Base-by-base conservation (phyloP, 2,888 invertebrate species). In the Macrophya annulata region DNA sequence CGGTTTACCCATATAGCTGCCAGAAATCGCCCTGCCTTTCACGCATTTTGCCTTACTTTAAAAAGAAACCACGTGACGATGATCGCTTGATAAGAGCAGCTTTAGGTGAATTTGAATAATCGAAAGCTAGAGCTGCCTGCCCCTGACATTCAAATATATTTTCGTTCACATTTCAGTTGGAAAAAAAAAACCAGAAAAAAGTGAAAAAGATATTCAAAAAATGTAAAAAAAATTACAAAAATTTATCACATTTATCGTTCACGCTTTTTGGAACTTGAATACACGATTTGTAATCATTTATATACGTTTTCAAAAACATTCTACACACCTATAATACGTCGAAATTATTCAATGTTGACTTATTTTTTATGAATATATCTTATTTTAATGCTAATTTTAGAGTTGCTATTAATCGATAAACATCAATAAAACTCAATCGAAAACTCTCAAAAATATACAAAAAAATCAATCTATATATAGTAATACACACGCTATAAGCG, bases 61-160 rank as follows among this genome's bases (percentile, higher is more conserved):
- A 62, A 81, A 62, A 62, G 43, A 37, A 40, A 12, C 62, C 62
- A 43, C 81, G 62, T 62, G 81, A 40, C 62, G 81, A 81, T 81
- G 81, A 81, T 40, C 40, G 62, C 40, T 43, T 37, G 62, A 81
- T 77, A 59, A 81, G 81, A 37, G 37, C 8, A 81, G 59, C 59
- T 51, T 51, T 31, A n/a, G 31, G 51, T 0, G 81, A 43, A 62
- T 81, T 81, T 62, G 62, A 81, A 81, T 81, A 81, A 59, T 81
- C 59, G 81, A 59, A 43, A 81, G 62, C 43, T 62, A 81, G 81
- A 59, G 43, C 45, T 31, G 43, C 55, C 51, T 77, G 62, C 21
- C 40, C 21, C 21, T 81, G 81, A 81, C 81, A 81, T 62, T 62
- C 43, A 62, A 62, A 81, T 81, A 43, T 81, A 81, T 81, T 62